Evolutionary conservation across 2,113 vertebrate species (phyloP).

Genomic region (Meles meles): DNA sequence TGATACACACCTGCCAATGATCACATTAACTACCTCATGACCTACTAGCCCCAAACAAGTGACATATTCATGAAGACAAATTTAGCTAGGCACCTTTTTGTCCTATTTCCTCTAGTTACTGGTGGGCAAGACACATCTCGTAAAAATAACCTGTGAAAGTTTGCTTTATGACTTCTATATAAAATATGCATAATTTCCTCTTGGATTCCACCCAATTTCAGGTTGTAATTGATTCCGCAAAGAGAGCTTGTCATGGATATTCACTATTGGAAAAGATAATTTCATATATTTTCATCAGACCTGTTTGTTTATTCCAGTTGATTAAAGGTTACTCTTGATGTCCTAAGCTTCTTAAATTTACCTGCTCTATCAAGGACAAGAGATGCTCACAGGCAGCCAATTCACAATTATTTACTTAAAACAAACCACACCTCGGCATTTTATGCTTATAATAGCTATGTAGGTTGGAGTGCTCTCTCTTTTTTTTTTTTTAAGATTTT

Average conservation of each 20-base stretch:
- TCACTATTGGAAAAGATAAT: not conserved
- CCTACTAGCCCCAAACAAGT: not conserved
- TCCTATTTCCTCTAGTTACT: not conserved
- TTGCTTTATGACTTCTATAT: not conserved
- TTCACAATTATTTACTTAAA: not conserved
- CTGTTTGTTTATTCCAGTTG: not conserved
- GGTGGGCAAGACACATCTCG: not conserved
- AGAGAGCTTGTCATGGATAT: not conserved
- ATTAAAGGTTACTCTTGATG: not conserved
- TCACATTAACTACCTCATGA: not conserved
- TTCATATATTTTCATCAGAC: not conserved
- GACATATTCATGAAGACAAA: not conserved
- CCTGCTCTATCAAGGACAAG: not conserved
- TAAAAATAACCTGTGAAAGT: not conserved
- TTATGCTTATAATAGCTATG: not conserved
- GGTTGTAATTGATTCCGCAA: not conserved
- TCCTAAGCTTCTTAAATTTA: not conserved
- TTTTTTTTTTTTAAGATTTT: no score
- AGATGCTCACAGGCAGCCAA: no score
- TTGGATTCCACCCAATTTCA: not conserved
- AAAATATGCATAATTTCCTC: constrained; percentile 6
- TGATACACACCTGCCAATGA: not conserved
- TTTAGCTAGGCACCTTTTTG: not conserved
- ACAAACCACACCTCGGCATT: not conserved
- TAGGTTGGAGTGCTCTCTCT: not conserved